Evolutionary conservation across 2,797 vertebrate genomes (phyloP), one percentile per base, ranked within the genome.

Genomic region (Dermochelys coriacea): DNA sequence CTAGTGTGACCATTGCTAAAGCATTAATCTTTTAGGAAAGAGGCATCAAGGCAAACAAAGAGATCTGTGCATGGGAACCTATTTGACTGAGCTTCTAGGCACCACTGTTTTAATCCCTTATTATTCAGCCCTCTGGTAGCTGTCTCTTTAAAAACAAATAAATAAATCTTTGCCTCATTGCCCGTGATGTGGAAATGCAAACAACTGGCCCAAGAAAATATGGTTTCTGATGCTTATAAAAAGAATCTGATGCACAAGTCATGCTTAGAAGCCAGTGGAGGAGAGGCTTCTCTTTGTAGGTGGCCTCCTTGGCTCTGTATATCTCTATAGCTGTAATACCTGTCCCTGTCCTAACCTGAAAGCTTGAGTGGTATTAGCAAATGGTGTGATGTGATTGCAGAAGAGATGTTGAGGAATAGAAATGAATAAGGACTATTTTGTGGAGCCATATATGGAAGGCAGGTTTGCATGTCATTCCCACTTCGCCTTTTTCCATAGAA

Each of bases 121-220:
- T 34, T 61, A 8, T 61, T 68, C 21, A 25, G 37, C 68, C 64
- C 37, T 71, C 19, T 71, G n/a, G n/a, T 71, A 71, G 19, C 68
- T 41, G 19, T 71, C 68, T 71, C 19, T 71, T 71, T 71, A 71
- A 71, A 68, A 71, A 37, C n/a, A 41, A 71, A 71, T 21, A 16
- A 61, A 61, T 37, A 77, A 77, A 77, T 77, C 45, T 77, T 77
- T 82, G 21, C 37, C 47, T 47, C 4, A 0, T 27, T 5, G 52
- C 31, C 2, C 1, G 18, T 68, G 21, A 71, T 11, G 15, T 37
- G 71, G n/a, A 29, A 51, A 47, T 3, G n/a, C 54, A 89, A 8
- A 49, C 51, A 5, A 41, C 57, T 1, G 19, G 37, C 4, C 6
- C 7, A 0, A 11, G 12, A 18, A 31, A 74, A 1, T 31, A 23